These are phyloP conservation scores for Pasiphila rectangulata DNA, from an alignment of 2,888 invertebrate genomes.

Conservation along the genomic window DNA sequence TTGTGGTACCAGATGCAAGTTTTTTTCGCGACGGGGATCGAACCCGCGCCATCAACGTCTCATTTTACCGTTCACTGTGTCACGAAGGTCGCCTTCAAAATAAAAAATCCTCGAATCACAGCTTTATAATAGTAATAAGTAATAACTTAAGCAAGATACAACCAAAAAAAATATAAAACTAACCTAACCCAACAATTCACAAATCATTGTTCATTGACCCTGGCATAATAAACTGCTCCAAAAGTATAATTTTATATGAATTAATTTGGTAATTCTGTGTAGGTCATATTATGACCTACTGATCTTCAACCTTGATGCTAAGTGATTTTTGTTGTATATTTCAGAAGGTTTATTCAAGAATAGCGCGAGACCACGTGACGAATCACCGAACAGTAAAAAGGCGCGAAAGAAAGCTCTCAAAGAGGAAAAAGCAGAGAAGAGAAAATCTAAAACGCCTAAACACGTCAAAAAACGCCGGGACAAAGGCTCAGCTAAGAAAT, in stretches of 20 bases:
- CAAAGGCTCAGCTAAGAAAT: slow-evolving; percentile 74
- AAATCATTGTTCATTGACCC: background rate
- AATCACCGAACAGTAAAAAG: slow-evolving; percentile 89
- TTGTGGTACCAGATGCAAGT: too few species aligned
- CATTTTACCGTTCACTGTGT: too few species aligned
- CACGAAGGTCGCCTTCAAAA: too few species aligned
- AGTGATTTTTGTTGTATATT: too few species aligned
- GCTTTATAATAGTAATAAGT: background rate
- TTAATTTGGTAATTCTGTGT: background rate
- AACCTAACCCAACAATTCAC: background rate
- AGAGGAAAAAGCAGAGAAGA: slow-evolving; percentile 92
- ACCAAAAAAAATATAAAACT: too few species aligned
- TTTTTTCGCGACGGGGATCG: too few species aligned
- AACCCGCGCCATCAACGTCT: too few species aligned
- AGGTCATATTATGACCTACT: background rate
- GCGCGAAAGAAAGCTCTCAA: slow-evolving; percentile 93
- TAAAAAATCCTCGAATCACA: too few species aligned
- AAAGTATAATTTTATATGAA: background rate
- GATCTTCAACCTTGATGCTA: background rate
- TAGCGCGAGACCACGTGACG: slow-evolving; percentile 86
- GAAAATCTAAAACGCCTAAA: slow-evolving; percentile 94
- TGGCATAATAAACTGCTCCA: background rate
- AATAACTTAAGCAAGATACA: background rate
- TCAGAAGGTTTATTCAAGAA: slow-evolving; percentile 81
- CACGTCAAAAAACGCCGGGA: slow-evolving; percentile 95